Base-by-base conservation (phyloP, 2,888 invertebrate species). In the Sinhomidia bicolor region DNA sequence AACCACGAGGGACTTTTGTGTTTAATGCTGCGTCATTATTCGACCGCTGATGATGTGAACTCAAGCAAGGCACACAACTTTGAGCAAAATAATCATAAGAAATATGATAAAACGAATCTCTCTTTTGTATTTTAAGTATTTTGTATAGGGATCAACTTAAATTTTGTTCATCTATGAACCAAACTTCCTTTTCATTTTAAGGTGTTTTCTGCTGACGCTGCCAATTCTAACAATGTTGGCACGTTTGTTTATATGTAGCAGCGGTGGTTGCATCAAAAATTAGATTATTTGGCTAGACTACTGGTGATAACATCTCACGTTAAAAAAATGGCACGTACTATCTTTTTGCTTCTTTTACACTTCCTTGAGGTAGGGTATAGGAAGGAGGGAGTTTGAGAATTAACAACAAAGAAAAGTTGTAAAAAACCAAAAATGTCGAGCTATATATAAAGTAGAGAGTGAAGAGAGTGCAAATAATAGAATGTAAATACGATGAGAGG, bases 351-450 rank as follows among this genome's bases (percentile, higher is more conserved):
- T 47, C 4, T 47, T 47, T 10, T 47, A 12, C 47, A 74, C 10
- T 74, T 74, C 74, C 74, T 74, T 74, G 74, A 47, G 74, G 74
- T 74, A 74, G 74, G 74, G 32, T 26, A 47, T 23, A 74, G 74
- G 44, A 47, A 74, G 74, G 44, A 47, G 26, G 1, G 14, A 1
- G 23, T 20, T 3, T n/a, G 23, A 44, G 17, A 68, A 6, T 14
- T 20, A 12, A 3, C 9, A 12, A 47, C 44, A 74, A 12, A 47
- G 26, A 41, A 41, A 71, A 41, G 20, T 20, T 36, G 41, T 17
- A 36, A 17, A 41, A 29, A 29, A 57, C n/a, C n/a, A n/a, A n/a
- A 57, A 57, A 57, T 57, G 23, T 20, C 23, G 7, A 23, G 57
- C 23, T 20, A 9, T 14, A 51, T 51, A 14, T 9, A 51, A 51